Base-by-base conservation (phyloP, 1,140 invertebrate species). In the Drosophila murphyi region DNA sequence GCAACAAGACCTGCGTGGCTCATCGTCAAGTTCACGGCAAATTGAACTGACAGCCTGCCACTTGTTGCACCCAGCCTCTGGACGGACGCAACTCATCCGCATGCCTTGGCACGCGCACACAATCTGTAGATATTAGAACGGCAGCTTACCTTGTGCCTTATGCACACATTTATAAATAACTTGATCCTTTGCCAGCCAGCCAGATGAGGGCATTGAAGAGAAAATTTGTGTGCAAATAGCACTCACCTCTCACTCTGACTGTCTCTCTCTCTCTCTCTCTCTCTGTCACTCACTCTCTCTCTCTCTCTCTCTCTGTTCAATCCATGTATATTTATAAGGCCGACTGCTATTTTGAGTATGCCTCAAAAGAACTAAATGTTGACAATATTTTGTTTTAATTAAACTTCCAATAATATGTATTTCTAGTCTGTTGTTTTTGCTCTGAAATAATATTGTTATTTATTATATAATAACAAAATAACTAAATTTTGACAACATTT, bases 41-140 rank as follows among this genome's bases (percentile, higher is more conserved):
- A 88, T 79, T 82, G 69, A 82, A 68, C 61, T 87, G 79, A 80
- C 81, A 71, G 47, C 51, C 68, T 70, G 80, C 80, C 82, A 87
- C 82, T 83, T 86, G 82, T 87, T 87, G 82, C 82, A 68, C 20
- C 12, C 72, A 63, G 28, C 45, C 39, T 39, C 28, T 41, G 48
- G 37, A 34, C 65, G 48, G 37, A 34, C 65, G 12, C 47, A 52
- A 41, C 63, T 67, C 43, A 29, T 39, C 29, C 37, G n/a, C 47
- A 28, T 7, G 62, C 41, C 41, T 32, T n/a, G 67, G 35, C 70
- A 59, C 54, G 62, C 52, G 61, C 52, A 51, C 48, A 12, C 39
- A 43, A 48, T 45, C 20, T 48, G 35, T 5, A 10, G 31, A 29
- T 35, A 55, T 54, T 35, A 68, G 56, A 47, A 61, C 67, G 45